Evolutionary conservation across 2,888 invertebrate genomes (phyloP), one percentile per base, ranked within the genome.

Genomic region (Camptogramma bilineatum): DNA sequence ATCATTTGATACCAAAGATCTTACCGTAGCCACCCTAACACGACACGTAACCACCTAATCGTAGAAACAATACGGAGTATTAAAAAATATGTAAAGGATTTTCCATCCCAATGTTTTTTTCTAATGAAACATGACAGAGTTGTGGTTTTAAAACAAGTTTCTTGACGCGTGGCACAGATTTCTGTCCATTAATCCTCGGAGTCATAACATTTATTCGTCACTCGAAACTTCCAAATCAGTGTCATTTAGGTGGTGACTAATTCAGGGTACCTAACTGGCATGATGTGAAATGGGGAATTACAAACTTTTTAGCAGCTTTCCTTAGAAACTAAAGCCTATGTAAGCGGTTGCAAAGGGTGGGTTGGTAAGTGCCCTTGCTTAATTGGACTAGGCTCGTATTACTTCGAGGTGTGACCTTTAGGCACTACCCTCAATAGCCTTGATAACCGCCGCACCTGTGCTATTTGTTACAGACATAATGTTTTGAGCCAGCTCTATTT

Each of bases 381-480:
- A 85, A 86, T 85, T 86, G 79, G 79, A 78, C 78, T 78, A 81
- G 78, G 74, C 74, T 83, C 79, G 74, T 78, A 79, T 83, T 82
- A 80, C 82, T 65, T 74, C 72, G 76, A 82, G 84, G 83, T 76
- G 83, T 80, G 88, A 83, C 86, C 81, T 85, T 83, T 83, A 73
- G 71, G 69, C 71, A 75, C 74, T 74, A 75, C 78, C 77, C 76
- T 76, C 75, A 77, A 80, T 79, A 77, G 74, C 76, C 76, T 78
- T 81, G 75, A 81, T 78, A 69, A 72, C 65, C 48, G 78, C 81
- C 86, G 70, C 84, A 79, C 85, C 83, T 81, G 71, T 68, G 63
- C 68, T 59, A 69, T 74, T 75, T 66, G 71, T 74, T 73, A 67
- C 63, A 48, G 42, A 52, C 42, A 68, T 71, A 63, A 71, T 60